Evolutionary conservation across 30 jellyfish, hydroid and myxozoan species (phyloP).

Genomic region (Rhopilema esculentum): DNA sequence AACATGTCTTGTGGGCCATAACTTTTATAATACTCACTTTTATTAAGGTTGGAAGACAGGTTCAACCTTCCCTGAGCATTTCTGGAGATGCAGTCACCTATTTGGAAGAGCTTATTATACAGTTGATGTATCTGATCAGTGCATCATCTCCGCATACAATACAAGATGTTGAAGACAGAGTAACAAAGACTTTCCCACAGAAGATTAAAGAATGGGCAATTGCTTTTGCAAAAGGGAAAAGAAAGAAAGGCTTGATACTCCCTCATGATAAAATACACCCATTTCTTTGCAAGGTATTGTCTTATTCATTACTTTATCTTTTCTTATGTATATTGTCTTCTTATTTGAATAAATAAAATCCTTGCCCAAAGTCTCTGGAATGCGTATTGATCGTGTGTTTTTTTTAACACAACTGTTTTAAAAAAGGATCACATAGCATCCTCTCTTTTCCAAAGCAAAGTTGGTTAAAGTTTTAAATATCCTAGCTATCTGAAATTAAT

Average conservation of each 20-base stretch:
- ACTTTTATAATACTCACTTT: too few relatives aligned
- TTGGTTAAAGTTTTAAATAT: too few relatives aligned
- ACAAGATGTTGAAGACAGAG: slow-evolving; percentile 85
- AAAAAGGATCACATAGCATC: too few relatives aligned
- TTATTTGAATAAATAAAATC: not conserved
- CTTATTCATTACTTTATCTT: not conserved
- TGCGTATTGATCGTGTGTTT: not conserved
- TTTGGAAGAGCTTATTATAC: slow-evolving; percentile 87
- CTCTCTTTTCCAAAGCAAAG: too few relatives aligned
- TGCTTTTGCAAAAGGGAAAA: slow-evolving; percentile 89
- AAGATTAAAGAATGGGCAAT: slow-evolving; percentile 95
- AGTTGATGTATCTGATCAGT: slow-evolving; percentile 80
- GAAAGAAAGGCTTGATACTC: slow-evolving; percentile 76
- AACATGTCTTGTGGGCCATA: too few relatives aligned
- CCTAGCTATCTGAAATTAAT: too few relatives aligned
- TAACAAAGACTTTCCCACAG: slow-evolving; percentile 83
- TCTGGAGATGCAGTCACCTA: slow-evolving; percentile 86
- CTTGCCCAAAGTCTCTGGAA: too few relatives aligned
- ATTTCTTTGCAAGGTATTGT: slow-evolving; percentile 86
- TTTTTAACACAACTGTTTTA: too few relatives aligned
- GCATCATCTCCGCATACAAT: slow-evolving; percentile 77
- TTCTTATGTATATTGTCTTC: not conserved
- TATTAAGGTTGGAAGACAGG: slow-evolving; percentile 88
- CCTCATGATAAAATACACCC: slow-evolving; percentile 92
- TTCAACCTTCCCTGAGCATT: slow-evolving; percentile 87